Evolutionary conservation across 2,113 vertebrate species (phyloP), one percentile per base, ranked within the genome.

Genomic region (Entomyzon cyanotis): DNA sequence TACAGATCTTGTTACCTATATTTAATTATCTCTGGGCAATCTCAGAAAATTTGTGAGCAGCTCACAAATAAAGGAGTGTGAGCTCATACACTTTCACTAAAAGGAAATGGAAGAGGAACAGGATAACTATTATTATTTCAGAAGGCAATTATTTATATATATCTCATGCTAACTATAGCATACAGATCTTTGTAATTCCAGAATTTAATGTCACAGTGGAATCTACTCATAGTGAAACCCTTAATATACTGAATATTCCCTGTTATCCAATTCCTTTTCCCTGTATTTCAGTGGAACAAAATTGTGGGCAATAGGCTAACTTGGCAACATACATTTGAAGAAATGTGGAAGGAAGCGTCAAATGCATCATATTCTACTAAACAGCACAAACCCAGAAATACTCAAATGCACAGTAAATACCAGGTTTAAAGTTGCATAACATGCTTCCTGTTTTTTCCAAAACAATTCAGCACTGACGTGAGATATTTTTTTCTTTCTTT

Each of bases 261-360:
- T 63, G 35, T 67, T 94, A 95, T 23, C 70, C 53, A 33, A 19
- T 82, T 97, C 97, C 85, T 91, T 96, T 82, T 93, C 76, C 89
- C 76, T 96, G 80, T 95, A 76, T 64, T 96, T 81, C 67, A 92
- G 75, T 86, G 73, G 84, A 96, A 97, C n/a, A 95, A 94, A 97
- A 78, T n/a, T 89, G 59, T 41, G 87, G 93, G 49, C 78, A 95
- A 76, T 35, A 58, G 47, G 49, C 22, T 77, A 81, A 87, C 44
- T 88, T 79, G n/a, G 62, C 89, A 96, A 74, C n/a, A 35, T 24
- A 80, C 24, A 84, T 89, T 94, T 90, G 81, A 97, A 93, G 88
- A 97, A 95, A 88, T 47, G 71, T 2, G 3, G 84, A 71, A 64
- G 64, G 21, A 77, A 96, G 82, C 31, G 95, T 93, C 92, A 97